These are phyloP conservation scores for Gasterosteus aculeatus DNA, from an alignment of 2,113 vertebrate species.

Conservation along the genomic window DNA sequence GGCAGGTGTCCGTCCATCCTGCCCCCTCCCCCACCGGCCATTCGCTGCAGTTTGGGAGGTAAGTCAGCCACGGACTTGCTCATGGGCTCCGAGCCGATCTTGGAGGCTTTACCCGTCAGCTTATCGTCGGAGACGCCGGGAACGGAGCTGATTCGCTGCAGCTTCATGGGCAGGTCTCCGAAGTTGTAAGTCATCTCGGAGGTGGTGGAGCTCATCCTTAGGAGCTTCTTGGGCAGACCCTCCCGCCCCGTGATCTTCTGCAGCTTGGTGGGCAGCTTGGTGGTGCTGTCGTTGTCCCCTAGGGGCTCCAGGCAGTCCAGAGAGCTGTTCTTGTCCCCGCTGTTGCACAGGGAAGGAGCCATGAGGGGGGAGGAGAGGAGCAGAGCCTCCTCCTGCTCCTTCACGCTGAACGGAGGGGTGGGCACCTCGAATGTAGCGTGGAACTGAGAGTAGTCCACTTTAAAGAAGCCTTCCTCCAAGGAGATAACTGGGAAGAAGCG, in stretches of 20 bases:
- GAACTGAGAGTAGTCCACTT: slow-evolving; percentile 99
- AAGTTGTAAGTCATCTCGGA: slow-evolving; percentile 98
- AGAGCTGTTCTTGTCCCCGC: slow-evolving; percentile 92
- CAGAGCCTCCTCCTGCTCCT: slow-evolving; percentile 96
- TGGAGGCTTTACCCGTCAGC: slow-evolving; percentile 88
- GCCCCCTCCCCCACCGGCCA: slow-evolving; percentile 86
- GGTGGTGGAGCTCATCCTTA: slow-evolving; percentile 98
- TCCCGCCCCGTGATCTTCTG: slow-evolving; percentile 98
- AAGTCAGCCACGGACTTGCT: slow-evolving; percentile 97
- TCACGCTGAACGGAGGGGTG: slow-evolving; percentile 95
- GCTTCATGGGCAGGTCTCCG: slow-evolving; percentile 96
- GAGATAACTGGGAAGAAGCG: slow-evolving; percentile 98
- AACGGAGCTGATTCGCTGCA: slow-evolving; percentile 98
- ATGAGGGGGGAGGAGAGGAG: slow-evolving; percentile 97
- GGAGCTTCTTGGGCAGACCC: slow-evolving; percentile 94
- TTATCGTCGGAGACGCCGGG: slow-evolving; percentile 96
- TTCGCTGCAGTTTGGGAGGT: slow-evolving; percentile 96
- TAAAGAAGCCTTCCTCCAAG: slow-evolving; percentile 98
- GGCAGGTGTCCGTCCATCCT: slow-evolving; percentile 95
- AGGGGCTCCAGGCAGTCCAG: slow-evolving; percentile 94
- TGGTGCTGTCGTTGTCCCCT: slow-evolving; percentile 87
- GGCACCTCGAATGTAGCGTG: slow-evolving; percentile 98
- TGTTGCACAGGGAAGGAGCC: slow-evolving; percentile 94
- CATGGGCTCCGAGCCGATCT: slow-evolving; percentile 91
- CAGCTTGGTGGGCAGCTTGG: slow-evolving; percentile 93